Conservation (phyloP, 2,113 vertebrate species). For the Poeciliopsis turrubarensis region DNA sequence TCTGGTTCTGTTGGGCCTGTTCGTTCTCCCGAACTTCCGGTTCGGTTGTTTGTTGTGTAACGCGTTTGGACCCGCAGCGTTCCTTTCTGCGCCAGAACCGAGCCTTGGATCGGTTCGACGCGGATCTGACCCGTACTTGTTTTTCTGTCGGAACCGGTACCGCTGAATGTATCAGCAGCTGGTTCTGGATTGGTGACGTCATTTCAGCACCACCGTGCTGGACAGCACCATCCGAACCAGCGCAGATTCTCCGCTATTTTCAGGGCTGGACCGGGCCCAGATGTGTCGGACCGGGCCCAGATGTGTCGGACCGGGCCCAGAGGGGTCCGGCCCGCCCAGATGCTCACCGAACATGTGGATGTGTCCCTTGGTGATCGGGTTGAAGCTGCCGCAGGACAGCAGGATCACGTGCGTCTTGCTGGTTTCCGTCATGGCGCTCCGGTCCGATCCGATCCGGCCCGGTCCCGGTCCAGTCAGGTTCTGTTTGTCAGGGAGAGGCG, state of each 20-base stretch:
- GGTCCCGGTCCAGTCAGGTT: background rate
- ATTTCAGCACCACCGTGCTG: background rate
- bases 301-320: background rate
- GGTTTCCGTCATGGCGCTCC: slow-evolving; percentile 86
- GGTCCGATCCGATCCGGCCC: slow-evolving; percentile 36
- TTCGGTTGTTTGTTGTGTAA: background rate
- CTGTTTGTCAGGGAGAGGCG: background rate
- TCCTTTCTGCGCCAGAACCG: slow-evolving; percentile 39
- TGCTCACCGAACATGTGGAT: slow-evolving; percentile 97
- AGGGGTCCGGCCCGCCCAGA: background rate
- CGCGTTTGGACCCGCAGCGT: background rate
- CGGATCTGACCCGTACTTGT: background rate
- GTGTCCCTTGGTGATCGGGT: slow-evolving; percentile 96
- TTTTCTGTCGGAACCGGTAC: background rate
- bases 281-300: background rate
- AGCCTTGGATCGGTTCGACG: background rate
- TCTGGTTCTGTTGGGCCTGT: too few relatives aligned
- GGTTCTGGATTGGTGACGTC: background rate
- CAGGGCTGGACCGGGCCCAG: too few relatives aligned
- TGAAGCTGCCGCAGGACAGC: slow-evolving; percentile 97
- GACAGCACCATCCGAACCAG: background rate
- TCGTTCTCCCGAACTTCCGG: background rate
- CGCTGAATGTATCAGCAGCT: background rate
- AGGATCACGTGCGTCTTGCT: slow-evolving; percentile 94
- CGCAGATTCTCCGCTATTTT: too few relatives aligned